A percentile compares a stretch with the other conserved stretches of the same genome.
Conservation (phyloP, 30 jellyfish, hydroid and myxozoan species). For the Turritopsis rubra region DNA sequence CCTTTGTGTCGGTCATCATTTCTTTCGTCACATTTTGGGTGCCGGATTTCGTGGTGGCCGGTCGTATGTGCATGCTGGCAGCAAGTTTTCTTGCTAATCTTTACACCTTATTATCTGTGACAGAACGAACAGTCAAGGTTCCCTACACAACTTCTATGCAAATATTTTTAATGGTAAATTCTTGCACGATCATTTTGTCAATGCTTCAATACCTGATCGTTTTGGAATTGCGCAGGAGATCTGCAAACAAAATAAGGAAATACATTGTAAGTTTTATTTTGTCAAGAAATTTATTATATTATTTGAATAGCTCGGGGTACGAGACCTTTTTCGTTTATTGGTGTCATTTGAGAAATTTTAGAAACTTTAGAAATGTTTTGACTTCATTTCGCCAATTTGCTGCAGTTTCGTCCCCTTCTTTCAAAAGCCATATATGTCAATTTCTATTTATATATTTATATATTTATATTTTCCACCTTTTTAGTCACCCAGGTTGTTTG, state of each 20-base stretch:
- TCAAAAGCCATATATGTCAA: no score
- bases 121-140: neutral
- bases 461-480: no score
- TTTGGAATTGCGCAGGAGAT: neutral
- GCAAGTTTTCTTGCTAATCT: neutral
- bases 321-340: no score
- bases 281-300: neutral
- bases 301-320: neutral
- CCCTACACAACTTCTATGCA: neutral
- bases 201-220: neutral
- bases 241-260: neutral
- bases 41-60: neutral
- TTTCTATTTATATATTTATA: no score
- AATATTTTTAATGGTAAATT: neutral
- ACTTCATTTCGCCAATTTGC: no score
- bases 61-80: neutral
- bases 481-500: no score
- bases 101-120: neutral
- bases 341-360: no score
- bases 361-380: no score
- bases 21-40: neutral
- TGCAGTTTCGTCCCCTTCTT: no score
- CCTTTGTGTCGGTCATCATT: neutral
- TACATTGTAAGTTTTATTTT: neutral
- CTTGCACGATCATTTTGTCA: neutral